These are phyloP conservation scores for Anoplophora glabripennis DNA, from an alignment of 1,140 invertebrate genomes.

Conservation along the genomic window DNA sequence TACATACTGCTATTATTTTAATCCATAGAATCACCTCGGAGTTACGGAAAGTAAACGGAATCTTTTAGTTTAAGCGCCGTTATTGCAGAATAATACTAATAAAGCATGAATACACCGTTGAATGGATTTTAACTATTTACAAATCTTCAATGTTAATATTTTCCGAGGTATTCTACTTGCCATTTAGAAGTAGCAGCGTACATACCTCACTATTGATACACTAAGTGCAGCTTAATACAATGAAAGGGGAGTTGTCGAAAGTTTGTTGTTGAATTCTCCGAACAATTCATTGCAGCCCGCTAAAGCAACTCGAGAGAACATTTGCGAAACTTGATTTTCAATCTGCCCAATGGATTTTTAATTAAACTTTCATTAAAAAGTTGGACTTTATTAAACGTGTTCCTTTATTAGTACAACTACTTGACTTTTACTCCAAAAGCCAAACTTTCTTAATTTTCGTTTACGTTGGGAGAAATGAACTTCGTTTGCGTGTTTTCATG, in stretches of 20 bases:
- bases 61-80: too few relatives aligned
- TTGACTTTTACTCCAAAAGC: too few relatives aligned
- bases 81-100: too few relatives aligned
- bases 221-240: constrained; percentile 8
- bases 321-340: background rate
- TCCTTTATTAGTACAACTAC: background rate
- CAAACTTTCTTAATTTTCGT: too few relatives aligned
- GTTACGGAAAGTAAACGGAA: too few relatives aligned
- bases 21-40: too few relatives aligned
- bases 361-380: constrained; percentile 10
- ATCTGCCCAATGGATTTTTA: constrained; percentile 5
- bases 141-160: too few relatives aligned
- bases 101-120: too few relatives aligned
- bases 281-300: background rate
- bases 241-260: constrained; percentile 14
- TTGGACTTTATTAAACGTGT: constrained; percentile 4
- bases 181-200: constrained; percentile 1
- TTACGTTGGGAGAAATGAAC: too few relatives aligned
- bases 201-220: background rate
- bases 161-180: background rate
- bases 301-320: background rate
- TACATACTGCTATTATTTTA: too few relatives aligned
- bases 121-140: too few relatives aligned
- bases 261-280: constrained; percentile 3
- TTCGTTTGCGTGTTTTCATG: too few relatives aligned